Base-by-base conservation (phyloP, 2,888 invertebrate species). In the Lasioglossum marginatum region DNA sequence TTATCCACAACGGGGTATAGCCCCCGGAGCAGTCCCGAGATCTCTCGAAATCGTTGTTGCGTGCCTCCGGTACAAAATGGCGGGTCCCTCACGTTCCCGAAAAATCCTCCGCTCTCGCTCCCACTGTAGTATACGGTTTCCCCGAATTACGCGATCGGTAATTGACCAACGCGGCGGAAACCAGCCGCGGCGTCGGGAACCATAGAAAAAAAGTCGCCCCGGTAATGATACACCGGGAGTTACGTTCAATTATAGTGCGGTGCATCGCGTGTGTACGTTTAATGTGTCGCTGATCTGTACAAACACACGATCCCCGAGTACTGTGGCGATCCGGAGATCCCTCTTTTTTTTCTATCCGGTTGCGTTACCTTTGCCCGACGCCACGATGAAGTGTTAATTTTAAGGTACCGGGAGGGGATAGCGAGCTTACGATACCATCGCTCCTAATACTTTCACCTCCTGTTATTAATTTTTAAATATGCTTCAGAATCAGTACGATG, bases 211-310 rank as follows among this genome's bases (percentile, higher is more conserved):
- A 90, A 88, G 88, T 60, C 60, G 80, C 68, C 78, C 77, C 87
- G 87, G 31, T 93, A 92, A 93, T 94, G 92, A 94, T 92, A 93
- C 89, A 91, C 89, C 85, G 85, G 86, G 87, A 88, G 66, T 34
- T 86, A 91, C 89, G 87, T 91, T 89, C 92, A 90, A 94, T 94
- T 94, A 93, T 87, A 93, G 93, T 91, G 93, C 91, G 92, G 92
- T 91, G 91, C 88, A 88, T 94, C 92, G 94, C 94, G 94, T 94
- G 94, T 85, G 90, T 89, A 76, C 85, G 90, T 88, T 87, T 89
- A 91, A 92, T 92, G 91, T 93, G 92, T 93, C 92, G 91, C 92
- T 88, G 87, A 79, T 86, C 79, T 71, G 74, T 88, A 85, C 81
- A 85, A 79, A 86, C 82, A 77, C 82, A 40, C 63, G 60, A 23